These are phyloP conservation scores for Borostomias antarcticus DNA, from an alignment of 2,797 vertebrate species.

Conservation along the genomic window DNA sequence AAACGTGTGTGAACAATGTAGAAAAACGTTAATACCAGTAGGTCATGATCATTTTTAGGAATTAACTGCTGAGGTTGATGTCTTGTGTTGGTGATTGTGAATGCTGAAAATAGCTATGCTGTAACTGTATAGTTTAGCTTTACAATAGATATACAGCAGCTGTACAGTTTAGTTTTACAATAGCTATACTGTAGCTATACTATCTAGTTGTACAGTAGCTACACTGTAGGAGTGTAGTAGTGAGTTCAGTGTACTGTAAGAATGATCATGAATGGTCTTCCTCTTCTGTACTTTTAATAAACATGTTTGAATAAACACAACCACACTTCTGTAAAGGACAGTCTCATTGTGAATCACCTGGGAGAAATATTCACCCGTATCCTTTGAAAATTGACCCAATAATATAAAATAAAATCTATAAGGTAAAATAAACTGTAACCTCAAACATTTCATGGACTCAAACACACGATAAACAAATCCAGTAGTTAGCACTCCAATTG, in stretches of 20 bases:
- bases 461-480: constrained; percentile 80
- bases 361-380: constrained; percentile 85
- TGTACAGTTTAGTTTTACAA: neutral
- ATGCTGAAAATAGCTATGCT: too few relatives aligned
- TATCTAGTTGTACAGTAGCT: too few relatives aligned
- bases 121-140: too few relatives aligned
- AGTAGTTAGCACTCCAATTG: constrained; percentile 69
- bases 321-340: constrained; percentile 52
- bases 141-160: neutral
- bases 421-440: constrained; percentile 85
- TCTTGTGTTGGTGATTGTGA: too few relatives aligned
- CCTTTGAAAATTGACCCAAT: constrained; percentile 88
- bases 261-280: neutral
- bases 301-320: constrained; percentile 32
- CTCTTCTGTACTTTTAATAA: constrained; percentile 36
- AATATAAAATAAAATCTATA: constrained; percentile 90
- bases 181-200: neutral
- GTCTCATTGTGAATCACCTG: constrained; percentile 84
- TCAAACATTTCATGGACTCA: constrained; percentile 80
- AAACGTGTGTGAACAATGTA: too few relatives aligned
- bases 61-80: too few relatives aligned
- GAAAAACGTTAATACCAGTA: too few relatives aligned
- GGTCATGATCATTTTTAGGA: too few relatives aligned
- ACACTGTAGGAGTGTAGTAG: too few relatives aligned
- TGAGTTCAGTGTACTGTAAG: neutral